A percentile compares a stretch with the other conserved stretches of the same genome.
These are phyloP conservation scores for Chiroxiphia lanceolata DNA, from an alignment of 2,797 vertebrate species.

Conservation along the genomic window DNA sequence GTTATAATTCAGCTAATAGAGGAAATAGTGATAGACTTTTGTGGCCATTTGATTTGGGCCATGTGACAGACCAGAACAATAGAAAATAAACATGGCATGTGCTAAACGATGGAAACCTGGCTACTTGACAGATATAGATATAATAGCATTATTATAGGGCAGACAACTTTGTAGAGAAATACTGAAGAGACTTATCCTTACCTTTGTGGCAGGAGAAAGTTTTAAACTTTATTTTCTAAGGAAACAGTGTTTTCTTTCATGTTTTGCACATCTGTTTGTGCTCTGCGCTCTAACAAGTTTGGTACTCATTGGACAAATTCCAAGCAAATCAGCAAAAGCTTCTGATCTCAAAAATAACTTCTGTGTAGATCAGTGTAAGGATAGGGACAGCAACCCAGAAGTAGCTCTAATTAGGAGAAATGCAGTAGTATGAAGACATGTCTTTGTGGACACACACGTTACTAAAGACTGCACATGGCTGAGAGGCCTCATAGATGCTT, in stretches of 20 bases:
- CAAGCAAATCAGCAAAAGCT: neutral
- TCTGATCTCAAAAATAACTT: neutral
- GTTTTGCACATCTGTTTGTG: neutral
- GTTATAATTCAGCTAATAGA: constrained; percentile 16
- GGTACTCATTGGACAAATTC: neutral
- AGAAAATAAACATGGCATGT: neutral
- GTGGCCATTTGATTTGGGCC: neutral
- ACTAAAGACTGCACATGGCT: neutral
- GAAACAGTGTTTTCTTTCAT: neutral
- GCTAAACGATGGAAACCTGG: neutral
- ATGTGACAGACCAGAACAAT: neutral
- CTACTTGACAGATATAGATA: neutral
- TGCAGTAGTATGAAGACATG: neutral
- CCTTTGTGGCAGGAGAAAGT: neutral
- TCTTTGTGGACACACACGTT: neutral
- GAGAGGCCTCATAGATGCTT: neutral
- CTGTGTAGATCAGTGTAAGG: neutral
- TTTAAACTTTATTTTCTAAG: neutral
- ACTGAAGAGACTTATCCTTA: neutral
- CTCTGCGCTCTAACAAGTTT: neutral
- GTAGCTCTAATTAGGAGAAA: neutral
- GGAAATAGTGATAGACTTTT: neutral
- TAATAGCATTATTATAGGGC: neutral
- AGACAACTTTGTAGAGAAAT: neutral
- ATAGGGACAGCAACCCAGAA: neutral